Evolutionary conservation across 2,797 vertebrate genomes (phyloP).

Genomic region (Sphenopsis melanotis): DNA sequence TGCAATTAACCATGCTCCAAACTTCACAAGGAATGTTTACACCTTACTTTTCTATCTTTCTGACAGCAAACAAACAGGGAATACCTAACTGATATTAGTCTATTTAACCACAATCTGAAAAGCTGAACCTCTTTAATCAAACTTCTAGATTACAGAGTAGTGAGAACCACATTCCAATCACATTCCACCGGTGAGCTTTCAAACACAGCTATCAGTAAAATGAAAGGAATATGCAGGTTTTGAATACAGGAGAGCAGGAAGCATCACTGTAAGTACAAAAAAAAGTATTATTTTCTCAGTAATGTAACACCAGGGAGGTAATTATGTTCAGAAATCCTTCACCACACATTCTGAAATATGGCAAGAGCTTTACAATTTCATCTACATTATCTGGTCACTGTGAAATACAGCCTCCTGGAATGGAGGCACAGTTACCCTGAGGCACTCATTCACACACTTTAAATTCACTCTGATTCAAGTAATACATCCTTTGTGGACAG

Average conservation of each 20-base stretch:
- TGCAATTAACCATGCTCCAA: background rate
- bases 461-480: background rate
- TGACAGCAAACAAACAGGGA: background rate
- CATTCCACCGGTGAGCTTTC: background rate
- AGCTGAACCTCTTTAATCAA: background rate
- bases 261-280: background rate
- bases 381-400: background rate
- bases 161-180: background rate
- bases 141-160: background rate
- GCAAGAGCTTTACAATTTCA: background rate
- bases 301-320: background rate
- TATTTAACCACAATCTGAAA: background rate
- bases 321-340: background rate
- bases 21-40: fast-evolving
- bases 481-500: background rate
- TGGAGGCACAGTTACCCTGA: background rate
- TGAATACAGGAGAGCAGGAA: background rate
- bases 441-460: background rate
- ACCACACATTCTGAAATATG: fast-evolving
- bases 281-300: background rate
- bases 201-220: background rate
- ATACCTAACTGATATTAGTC: background rate
- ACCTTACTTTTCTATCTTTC: background rate
- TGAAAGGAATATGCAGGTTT: background rate
- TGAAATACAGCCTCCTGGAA: background rate